Conservation (phyloP, 2,888 invertebrate genomes). For the Caenorhabditis macrosperma region DNA sequence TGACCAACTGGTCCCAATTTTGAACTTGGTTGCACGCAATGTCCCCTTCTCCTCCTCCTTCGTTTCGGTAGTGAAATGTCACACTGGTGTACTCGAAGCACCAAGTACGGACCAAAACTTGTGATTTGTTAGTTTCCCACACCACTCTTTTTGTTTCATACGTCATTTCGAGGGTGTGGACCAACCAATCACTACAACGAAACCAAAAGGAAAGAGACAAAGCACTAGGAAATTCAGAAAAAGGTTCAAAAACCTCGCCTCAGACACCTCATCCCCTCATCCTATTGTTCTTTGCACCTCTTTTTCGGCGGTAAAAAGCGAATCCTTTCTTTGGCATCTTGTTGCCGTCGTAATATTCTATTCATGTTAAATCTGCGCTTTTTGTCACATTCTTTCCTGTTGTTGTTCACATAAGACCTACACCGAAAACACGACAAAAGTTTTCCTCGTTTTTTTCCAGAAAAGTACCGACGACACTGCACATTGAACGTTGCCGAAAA, state of each 20-base stretch:
- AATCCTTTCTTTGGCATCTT: neutral
- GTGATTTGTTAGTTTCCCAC: constrained; percentile 32
- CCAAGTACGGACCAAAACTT: neutral
- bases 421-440: neutral
- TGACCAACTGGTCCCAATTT: neutral
- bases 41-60: neutral
- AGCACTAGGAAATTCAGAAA: constrained; percentile 29
- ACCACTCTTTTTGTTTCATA: constrained; percentile 24
- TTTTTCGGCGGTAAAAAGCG: neutral
- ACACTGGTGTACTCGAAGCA: neutral
- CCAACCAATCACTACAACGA: constrained; percentile 29
- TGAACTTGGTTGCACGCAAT: constrained; percentile 30
- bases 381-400: constrained; percentile 51
- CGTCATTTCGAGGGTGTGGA: constrained; percentile 31
- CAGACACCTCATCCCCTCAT: neutral
- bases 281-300: constrained; percentile 37
- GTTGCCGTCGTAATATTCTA: constrained; percentile 31
- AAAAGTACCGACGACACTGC: constrained; percentile 37
- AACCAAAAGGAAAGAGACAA: neutral
- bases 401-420: constrained; percentile 9
- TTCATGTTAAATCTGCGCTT: constrained; percentile 49
- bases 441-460: constrained; percentile 22
- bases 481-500: neutral
- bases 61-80: no score
- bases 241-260: constrained; percentile 38